Conservation (phyloP, 1,140 invertebrate species). For the Aphis craccivora region DNA sequence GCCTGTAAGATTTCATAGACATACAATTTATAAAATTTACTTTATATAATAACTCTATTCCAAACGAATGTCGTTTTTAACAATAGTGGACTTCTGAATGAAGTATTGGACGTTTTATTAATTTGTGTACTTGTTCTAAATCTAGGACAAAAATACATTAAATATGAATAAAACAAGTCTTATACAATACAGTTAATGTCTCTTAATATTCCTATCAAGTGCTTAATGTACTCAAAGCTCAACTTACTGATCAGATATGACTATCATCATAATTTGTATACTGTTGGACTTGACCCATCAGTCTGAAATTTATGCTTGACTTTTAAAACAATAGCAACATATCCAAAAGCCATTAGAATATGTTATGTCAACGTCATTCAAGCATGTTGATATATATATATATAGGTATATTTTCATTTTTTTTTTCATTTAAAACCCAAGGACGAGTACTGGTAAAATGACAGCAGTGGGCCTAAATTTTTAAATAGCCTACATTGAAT, state of each 20-base stretch:
- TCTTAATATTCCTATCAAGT: conserved; percentile 30
- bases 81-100: conserved; percentile 40
- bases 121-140: conserved; percentile 57
- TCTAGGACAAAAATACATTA: conserved; percentile 56
- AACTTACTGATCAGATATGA: conserved; percentile 54
- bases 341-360: conserved; percentile 38
- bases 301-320: conserved; percentile 49
- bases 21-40: conserved; percentile 43
- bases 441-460: conserved; percentile 32
- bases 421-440: conserved; percentile 13
- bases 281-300: conserved; percentile 30
- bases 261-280: conserved; percentile 40
- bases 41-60: not conserved
- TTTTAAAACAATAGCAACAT: conserved; percentile 45
- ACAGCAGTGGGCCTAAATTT: conserved; percentile 45
- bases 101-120: conserved; percentile 50
- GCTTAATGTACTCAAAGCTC: conserved; percentile 48
- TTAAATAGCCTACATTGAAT: conserved; percentile 50
- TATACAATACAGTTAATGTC: not conserved
- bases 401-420: not conserved
- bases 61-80: not conserved
- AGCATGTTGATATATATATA: conserved; percentile 25
- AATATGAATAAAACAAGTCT: conserved; percentile 22
- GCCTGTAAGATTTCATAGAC: conserved; percentile 69
- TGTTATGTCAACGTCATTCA: conserved; percentile 43